These are phyloP conservation scores for Phortica okadai DNA, from an alignment of 2,888 invertebrate genomes.

Conservation along the genomic window DNA sequence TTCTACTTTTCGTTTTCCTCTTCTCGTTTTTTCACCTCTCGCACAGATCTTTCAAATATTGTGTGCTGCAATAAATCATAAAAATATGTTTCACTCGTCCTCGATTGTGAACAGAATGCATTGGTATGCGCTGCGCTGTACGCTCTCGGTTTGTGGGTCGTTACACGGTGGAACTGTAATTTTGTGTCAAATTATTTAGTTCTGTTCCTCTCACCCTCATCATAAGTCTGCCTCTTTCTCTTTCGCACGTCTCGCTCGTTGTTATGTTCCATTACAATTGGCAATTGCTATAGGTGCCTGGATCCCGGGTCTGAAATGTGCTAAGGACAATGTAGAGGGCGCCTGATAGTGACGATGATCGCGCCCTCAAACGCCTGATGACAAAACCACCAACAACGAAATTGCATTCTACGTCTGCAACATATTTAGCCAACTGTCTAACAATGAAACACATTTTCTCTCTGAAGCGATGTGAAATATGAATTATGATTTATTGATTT, in stretches of 20 bases:
- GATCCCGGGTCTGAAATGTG: constrained; percentile 16
- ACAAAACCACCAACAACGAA: constrained; percentile 69
- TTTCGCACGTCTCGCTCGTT: constrained; percentile 42
- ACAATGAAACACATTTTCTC: constrained; percentile 61
- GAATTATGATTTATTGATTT: constrained; percentile 60
- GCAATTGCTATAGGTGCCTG: constrained; percentile 26
- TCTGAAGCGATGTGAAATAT: constrained; percentile 59
- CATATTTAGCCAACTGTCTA: constrained; percentile 51
- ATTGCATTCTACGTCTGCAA: constrained; percentile 31
- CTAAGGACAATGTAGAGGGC: constrained; percentile 22
- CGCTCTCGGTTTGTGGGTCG: constrained; percentile 54
- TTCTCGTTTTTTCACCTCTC: neutral
- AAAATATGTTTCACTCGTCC: constrained; percentile 66
- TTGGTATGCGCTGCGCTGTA: neutral
- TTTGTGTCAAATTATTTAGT: constrained; percentile 58
- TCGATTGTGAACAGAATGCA: constrained; percentile 45
- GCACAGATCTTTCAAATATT: constrained; percentile 63
- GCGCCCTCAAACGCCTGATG: constrained; percentile 70
- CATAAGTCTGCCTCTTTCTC: constrained; percentile 26
- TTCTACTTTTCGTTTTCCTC: neutral
- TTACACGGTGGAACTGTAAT: constrained; percentile 68
- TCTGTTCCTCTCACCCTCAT: constrained; percentile 8
- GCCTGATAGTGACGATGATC: constrained; percentile 50
- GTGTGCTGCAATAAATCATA: constrained; percentile 74
- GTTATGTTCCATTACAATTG: constrained; percentile 46